Evolutionary conservation across 2,888 invertebrate species (phyloP).

Genomic region (Aricia artaxerxes): DNA sequence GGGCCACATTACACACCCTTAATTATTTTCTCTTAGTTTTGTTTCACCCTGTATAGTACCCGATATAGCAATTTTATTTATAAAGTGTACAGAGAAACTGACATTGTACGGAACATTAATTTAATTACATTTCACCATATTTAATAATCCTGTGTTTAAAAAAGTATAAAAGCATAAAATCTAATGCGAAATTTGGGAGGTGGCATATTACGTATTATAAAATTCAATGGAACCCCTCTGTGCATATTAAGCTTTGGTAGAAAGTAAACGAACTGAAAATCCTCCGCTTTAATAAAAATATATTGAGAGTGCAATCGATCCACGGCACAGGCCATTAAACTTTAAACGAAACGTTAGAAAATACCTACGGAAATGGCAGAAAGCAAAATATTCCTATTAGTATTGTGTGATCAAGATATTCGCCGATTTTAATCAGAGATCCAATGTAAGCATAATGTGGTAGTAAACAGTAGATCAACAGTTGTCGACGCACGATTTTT

Average conservation of each 20-base stretch:
- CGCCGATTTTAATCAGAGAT: slow-evolving; percentile 18
- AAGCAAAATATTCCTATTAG: slow-evolving; percentile 29
- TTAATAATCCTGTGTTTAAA: neutral
- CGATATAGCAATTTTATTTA: no score
- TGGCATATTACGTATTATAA: slow-evolving; percentile 11
- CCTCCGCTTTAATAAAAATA: slow-evolving; percentile 67
- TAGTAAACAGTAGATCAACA: neutral
- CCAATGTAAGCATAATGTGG: neutral
- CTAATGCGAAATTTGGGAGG: neutral
- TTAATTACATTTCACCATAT: no score
- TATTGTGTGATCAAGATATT: slow-evolving; percentile 15
- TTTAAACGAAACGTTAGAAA: slow-evolving; percentile 37
- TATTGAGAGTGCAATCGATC: slow-evolving; percentile 49
- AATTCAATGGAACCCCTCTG: slow-evolving; percentile 17
- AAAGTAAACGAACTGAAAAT: slow-evolving; percentile 55
- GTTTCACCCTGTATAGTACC: no score
- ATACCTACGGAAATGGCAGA: slow-evolving; percentile 33
- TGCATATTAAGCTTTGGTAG: slow-evolving; percentile 34
- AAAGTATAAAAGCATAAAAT: neutral
- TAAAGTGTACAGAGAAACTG: no score
- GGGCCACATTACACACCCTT: no score
- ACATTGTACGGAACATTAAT: no score
- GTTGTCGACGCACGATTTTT: neutral
- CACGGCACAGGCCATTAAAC: slow-evolving; percentile 36
- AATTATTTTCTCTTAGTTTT: no score